Evolutionary conservation across 2,797 vertebrate species (phyloP).

Genomic region (Oophaga sylvatica): DNA sequence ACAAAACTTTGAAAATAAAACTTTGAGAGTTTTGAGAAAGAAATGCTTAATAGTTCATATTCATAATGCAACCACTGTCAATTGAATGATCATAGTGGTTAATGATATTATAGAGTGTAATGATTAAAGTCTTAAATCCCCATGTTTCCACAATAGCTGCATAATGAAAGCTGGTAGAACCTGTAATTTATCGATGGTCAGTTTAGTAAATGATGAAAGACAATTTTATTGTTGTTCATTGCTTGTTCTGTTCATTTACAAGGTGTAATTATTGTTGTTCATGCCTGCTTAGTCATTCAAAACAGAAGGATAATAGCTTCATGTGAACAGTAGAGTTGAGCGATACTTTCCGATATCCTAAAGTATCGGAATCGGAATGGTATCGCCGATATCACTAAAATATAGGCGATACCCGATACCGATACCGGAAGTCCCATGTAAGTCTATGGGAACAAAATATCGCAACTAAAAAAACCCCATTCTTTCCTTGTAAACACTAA

Average conservation of each 20-base stretch:
- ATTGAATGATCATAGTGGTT: not conserved
- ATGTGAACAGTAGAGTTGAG: too few species aligned
- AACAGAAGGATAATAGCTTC: not conserved
- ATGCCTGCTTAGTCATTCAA: not conserved
- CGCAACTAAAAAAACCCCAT: too few species aligned
- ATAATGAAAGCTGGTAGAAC: not conserved
- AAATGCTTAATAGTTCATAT: not conserved
- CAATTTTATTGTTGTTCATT: not conserved
- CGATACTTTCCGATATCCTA: too few species aligned
- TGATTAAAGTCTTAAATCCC: not conserved
- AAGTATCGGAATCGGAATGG: too few species aligned
- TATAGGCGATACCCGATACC: too few species aligned
- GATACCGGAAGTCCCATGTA: too few species aligned
- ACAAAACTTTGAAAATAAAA: not conserved
- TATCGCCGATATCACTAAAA: too few species aligned
- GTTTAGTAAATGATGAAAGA: not conserved
- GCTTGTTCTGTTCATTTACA: not conserved
- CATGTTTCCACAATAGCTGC: not conserved
- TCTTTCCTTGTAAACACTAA: too few species aligned
- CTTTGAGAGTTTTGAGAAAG: not conserved
- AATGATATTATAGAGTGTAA: too few species aligned
- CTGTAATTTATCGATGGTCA: not conserved
- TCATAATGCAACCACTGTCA: not conserved
- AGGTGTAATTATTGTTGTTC: not conserved
- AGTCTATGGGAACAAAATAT: too few species aligned